Evolutionary conservation across 2,888 invertebrate species (phyloP), one percentile per base, ranked within the genome.

Genomic region (Polymixis lichenea): DNA sequence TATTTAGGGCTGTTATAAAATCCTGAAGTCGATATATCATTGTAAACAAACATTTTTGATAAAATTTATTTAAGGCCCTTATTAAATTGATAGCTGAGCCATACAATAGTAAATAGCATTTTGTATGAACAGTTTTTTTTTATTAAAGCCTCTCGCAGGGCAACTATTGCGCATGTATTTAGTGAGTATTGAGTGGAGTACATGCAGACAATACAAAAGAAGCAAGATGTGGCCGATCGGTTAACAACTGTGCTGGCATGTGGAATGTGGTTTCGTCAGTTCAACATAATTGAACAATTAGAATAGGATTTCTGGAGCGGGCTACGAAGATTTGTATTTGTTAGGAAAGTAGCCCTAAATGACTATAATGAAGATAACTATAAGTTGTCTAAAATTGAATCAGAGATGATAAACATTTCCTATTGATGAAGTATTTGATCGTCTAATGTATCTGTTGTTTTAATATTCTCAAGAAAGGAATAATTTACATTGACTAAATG

Each of bases 241-340:
- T 76, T 86, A 89, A 90, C 90, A 89, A 89, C 90, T 87, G 88
- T 86, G 91, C 85, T 85, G 90, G 91, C 89, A 89, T 81, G 80
- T 88, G 95, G 95, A 95, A 95, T 95, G 95, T 88, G 91, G 95
- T 92, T 90, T 87, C 85, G 91, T 90, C 91, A 87, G 90, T 87
- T 83, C 85, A 78, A 90, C 84, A 89, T 90, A 90, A 92, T 93
- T 91, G 90, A 89, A 86, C 80, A 78, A 87, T 88, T 91, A 90
- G 87, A 89, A 88, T 87, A 85, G 80, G 68, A 77, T 76, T 79
- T 74, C 79, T 79, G 61, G 66, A 75, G 43, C 62, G 67, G 67
- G 15, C 9, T 22, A 58, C 38, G 38, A 38, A 7, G 9, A 55
- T 69, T 56, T 75, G 13, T 19, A 49, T n/a, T 53, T 38, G 28